Percentiles rank a stretch among this genome's conserved stretches.
Evolutionary conservation across 1,140 invertebrate species (phyloP).

Genomic region (Vanessa tameamea): DNA sequence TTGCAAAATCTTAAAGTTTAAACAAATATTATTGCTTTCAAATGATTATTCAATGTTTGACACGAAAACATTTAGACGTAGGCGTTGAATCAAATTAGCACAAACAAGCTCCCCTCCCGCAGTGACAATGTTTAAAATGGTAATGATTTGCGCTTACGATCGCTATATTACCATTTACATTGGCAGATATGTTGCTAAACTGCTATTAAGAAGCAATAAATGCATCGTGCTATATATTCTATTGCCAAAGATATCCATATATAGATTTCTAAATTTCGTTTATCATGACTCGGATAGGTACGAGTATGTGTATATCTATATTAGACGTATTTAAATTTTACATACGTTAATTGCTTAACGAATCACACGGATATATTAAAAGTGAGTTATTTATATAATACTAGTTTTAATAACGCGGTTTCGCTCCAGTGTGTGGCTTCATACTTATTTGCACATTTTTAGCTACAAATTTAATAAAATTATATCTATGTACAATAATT

Average conservation of each 20-base stretch:
- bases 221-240: conserved; percentile 1
- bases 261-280: background rate
- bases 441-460: too few relatives aligned
- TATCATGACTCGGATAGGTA: too few relatives aligned
- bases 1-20: background rate
- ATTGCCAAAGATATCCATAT: background rate
- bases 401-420: too few relatives aligned
- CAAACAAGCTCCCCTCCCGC: conserved; percentile 1
- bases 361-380: too few relatives aligned
- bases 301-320: too few relatives aligned
- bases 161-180: background rate
- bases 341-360: too few relatives aligned
- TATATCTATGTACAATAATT: too few relatives aligned
- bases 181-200: conserved; percentile 9
- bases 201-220: conserved; percentile 16
- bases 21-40: background rate
- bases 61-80: background rate
- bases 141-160: conserved; percentile 11
- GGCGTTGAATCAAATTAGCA: conserved; percentile 14
- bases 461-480: too few relatives aligned
- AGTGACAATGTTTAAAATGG: conserved; percentile 11
- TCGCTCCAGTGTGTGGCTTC: too few relatives aligned
- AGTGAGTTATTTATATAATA: too few relatives aligned
- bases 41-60: background rate
- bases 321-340: too few relatives aligned